A percentile compares a stretch with the other conserved stretches of the same genome.
Evolutionary conservation across 2,888 invertebrate genomes (phyloP).

Genomic region (Saturnia japonica): DNA sequence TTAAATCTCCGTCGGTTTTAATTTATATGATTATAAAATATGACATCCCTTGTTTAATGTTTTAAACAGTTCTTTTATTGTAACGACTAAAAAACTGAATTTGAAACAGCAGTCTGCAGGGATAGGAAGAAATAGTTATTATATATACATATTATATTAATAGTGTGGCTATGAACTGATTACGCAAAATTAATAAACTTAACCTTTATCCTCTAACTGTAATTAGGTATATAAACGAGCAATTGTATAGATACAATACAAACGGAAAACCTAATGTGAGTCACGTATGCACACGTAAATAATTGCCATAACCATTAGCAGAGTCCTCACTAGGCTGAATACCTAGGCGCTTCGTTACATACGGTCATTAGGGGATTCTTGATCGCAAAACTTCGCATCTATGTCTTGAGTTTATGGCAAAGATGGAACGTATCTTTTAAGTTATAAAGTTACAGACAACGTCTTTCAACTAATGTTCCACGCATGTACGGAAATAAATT

Average conservation of each 20-base stretch:
- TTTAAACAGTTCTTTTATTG: too few species aligned
- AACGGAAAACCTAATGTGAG: slow-evolving; percentile 13
- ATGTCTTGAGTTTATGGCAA: slow-evolving; percentile 13
- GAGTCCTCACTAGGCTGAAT: slow-evolving; percentile 21
- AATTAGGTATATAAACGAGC: neutral
- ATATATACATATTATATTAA: neutral
- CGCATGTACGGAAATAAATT: neutral
- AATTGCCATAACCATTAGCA: slow-evolving; percentile 23
- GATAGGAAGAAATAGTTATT: neutral
- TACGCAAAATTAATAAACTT: too few species aligned
- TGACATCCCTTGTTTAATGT: too few species aligned
- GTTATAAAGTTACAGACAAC: slow-evolving; percentile 9
- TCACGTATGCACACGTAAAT: slow-evolving; percentile 16
- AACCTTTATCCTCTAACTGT: neutral
- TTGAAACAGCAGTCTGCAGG: too few species aligned
- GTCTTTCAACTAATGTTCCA: neutral
- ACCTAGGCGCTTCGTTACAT: slow-evolving; percentile 18
- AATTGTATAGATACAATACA: neutral
- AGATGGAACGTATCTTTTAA: slow-evolving; percentile 2
- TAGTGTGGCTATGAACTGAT: neutral
- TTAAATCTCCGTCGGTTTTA: too few species aligned
- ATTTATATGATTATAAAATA: too few species aligned
- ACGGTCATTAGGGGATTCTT: slow-evolving; percentile 23
- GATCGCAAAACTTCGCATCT: slow-evolving; percentile 22
- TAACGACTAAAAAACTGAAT: too few species aligned